phyloP scores from a whole-genome alignment of 2,797 vertebrate genomes.

The Protosalanx chinensis region DNA sequence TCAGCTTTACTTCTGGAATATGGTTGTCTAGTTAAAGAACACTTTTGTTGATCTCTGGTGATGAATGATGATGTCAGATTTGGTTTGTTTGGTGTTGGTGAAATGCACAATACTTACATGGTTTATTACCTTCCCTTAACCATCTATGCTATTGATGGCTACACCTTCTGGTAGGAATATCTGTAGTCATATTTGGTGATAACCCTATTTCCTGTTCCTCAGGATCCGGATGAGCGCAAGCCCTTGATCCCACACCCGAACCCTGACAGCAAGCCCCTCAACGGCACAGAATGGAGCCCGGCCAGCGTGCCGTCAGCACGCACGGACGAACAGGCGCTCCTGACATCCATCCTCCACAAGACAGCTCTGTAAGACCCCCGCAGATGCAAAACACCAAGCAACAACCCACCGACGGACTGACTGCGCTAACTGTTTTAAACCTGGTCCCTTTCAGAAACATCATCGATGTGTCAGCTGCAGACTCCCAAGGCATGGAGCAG shows the following conservation, averaged over 20 bases:
- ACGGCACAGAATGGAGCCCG: constrained; percentile 81
- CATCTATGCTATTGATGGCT: no score
- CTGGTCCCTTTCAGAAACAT: constrained; percentile 79
- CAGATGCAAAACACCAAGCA: no score
- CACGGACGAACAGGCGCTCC: constrained; percentile 90
- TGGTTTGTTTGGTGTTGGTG: neutral
- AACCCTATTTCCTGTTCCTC: constrained; percentile 7
- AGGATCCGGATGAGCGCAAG: constrained; percentile 82
- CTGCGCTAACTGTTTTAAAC: neutral
- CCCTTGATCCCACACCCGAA: constrained; percentile 82
- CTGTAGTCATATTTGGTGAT: neutral
- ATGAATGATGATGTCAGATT: neutral
- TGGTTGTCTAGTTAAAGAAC: neutral
- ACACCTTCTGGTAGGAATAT: neutral
- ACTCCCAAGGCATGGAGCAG: constrained; percentile 95
- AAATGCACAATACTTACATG: neutral
- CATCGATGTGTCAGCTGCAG: constrained; percentile 92
- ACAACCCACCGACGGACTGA: constrained; percentile 62
- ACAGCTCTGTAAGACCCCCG: constrained; percentile 82
- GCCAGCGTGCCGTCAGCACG: constrained; percentile 79
- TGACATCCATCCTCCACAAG: constrained; percentile 90
- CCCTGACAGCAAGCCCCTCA: constrained; percentile 82
- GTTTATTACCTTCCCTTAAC: no score
- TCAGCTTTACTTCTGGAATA: neutral
- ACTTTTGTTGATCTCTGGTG: neutral